Evolutionary conservation across 2,888 invertebrate genomes (phyloP), one percentile per base, ranked within the genome.

Genomic region (Desoria tigrina): DNA sequence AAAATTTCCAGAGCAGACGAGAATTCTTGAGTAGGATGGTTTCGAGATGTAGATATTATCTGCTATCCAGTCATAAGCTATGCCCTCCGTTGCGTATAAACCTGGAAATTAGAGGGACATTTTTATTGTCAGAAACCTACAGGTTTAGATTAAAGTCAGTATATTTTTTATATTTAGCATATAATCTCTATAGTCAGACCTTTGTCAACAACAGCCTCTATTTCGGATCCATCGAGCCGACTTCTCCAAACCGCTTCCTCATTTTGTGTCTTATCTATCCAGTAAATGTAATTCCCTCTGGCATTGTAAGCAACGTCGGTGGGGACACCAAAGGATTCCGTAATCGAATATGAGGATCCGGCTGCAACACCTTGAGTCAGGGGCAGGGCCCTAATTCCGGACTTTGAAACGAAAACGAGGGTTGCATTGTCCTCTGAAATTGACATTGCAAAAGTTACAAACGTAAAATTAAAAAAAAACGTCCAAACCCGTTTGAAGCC

Each of bases 31-130:
- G 73, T 86, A 82, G 42, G 84, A 84, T 0, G 86, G 84, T 78
- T 93, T 93, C 1, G 88, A 88, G 78, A 92, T 90, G 80, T 92
- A 93, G 45, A 94, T 84, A 78, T 92, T 91, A 0, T 86, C 85
- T 0, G 90, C 90, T 7, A 90, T 78, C 86, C 87, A 90, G 79
- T 92, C 92, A 24, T 90, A 81, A 0, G 88, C 87, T 61, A 92
- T 81, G 74, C 90, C 89, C 68, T 90, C 90, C 0, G 90, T 88
- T 3, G 85, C 83, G 66, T 86, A 86, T 0, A 92, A 78, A 1
- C 92, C 91, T 71, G 55, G 42, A 23, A 2, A 62, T 39, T 45
- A 39, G 16, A 55, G 23, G 21, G 16, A 21, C 18, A 24, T 14
- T 16, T 37, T 14, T n/a, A 42, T n/a, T n/a, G n/a, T n/a, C 39